A percentile compares a stretch with the other conserved stretches of the same genome.
Conservation (phyloP, 2,888 invertebrate species). For the Sycophila texana region DNA sequence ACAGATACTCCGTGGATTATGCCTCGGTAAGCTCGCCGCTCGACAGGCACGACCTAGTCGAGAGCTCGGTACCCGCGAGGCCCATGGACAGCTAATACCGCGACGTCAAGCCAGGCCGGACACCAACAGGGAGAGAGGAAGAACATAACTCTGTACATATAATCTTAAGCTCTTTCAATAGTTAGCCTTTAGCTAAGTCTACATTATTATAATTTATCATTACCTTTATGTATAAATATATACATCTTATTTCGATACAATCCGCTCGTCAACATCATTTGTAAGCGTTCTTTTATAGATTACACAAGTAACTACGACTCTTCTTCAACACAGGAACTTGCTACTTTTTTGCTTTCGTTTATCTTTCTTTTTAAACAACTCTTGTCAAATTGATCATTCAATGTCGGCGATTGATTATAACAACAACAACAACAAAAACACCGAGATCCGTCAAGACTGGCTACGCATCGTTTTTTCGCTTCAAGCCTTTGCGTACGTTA, state of each 20-base stretch:
- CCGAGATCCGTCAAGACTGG: slow-evolving; percentile 42
- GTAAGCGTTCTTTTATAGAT: slow-evolving; percentile 66
- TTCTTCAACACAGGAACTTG: slow-evolving; percentile 38
- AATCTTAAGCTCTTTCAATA: slow-evolving; percentile 64
- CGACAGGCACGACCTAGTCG: slow-evolving; percentile 73
- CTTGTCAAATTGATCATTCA: slow-evolving; percentile 13
- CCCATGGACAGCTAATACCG: slow-evolving; percentile 72
- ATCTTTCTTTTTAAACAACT: slow-evolving; percentile 16
- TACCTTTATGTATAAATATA: slow-evolving; percentile 60
- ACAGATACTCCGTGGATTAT: slow-evolving; percentile 71
- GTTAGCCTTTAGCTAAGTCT: slow-evolving; percentile 66
- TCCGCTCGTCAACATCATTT: slow-evolving; percentile 60
- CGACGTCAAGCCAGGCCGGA: neutral
- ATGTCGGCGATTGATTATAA: slow-evolving; percentile 16
- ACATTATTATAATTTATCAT: slow-evolving; percentile 72
- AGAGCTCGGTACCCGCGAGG: slow-evolving; percentile 71
- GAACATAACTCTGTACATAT: slow-evolving; percentile 67
- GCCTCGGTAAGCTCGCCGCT: slow-evolving; percentile 70
- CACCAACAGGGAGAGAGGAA: neutral
- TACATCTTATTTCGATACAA: slow-evolving; percentile 57
- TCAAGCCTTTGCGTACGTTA: slow-evolving; percentile 20
- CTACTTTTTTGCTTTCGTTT: slow-evolving; percentile 33
- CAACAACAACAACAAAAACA: neutral
- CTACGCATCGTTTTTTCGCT: slow-evolving; percentile 25
- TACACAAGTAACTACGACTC: slow-evolving; percentile 56